Percentiles rank a stretch among this genome's conserved stretches.
These are phyloP conservation scores for Lates calcarifer DNA, from an alignment of 2,113 vertebrate species.

Conservation along the genomic window DNA sequence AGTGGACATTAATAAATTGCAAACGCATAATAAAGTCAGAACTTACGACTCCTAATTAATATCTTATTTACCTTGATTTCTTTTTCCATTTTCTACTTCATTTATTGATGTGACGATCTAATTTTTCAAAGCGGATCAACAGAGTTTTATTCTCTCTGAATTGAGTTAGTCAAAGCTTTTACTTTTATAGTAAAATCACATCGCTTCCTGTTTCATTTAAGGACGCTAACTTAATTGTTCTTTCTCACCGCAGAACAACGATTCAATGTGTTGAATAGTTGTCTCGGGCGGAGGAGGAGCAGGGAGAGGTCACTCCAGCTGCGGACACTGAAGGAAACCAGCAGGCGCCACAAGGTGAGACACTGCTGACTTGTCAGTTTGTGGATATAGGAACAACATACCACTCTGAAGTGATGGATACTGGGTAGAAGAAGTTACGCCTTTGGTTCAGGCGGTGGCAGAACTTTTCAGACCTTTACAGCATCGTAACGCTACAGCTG, in stretches of 20 bases:
- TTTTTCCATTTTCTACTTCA: no score
- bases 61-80: no score
- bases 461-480: neutral
- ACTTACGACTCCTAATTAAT: no score
- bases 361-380: no score
- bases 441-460: neutral
- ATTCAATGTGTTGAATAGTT: slow-evolving; percentile 11
- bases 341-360: neutral
- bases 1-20: no score
- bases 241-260: neutral
- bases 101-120: no score
- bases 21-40: no score
- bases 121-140: no score
- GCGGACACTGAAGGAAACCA: neutral
- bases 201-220: neutral
- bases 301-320: neutral
- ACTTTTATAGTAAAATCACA: rapidly evolving
- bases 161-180: neutral
- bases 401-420: neutral
- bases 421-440: neutral
- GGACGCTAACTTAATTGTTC: neutral
- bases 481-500: neutral
- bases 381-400: no score
- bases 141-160: no score
- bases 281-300: neutral